Percentiles rank a stretch among this genome's conserved stretches.
phyloP scores from a whole-genome alignment of 2,888 invertebrate species.

The Eupithecia subumbrata region DNA sequence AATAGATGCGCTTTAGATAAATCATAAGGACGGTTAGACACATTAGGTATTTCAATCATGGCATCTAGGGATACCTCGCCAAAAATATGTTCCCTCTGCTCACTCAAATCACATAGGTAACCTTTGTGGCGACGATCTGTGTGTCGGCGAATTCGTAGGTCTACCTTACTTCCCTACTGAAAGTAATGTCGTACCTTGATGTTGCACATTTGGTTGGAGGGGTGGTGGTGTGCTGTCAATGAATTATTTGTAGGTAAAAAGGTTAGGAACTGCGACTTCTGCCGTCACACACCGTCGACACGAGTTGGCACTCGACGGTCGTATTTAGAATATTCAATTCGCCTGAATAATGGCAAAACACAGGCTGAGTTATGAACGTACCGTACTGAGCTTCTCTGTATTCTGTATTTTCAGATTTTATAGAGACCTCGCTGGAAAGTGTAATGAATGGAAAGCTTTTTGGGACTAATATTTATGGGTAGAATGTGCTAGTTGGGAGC shows the following conservation, averaged over 20 bases:
- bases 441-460: constrained; percentile 30
- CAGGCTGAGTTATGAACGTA: constrained; percentile 54
- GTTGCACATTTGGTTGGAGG: not conserved
- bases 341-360: constrained; percentile 59
- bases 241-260: not conserved
- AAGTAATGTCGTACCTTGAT: not conserved
- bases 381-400: constrained; percentile 19
- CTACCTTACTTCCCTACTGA: no score
- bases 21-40: no score
- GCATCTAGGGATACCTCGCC: no score
- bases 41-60: no score
- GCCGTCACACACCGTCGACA: constrained; percentile 7
- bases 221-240: not conserved
- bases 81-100: not conserved
- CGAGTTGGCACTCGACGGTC: constrained; percentile 34
- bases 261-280: not conserved
- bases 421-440: constrained; percentile 20
- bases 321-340: constrained; percentile 62
- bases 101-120: not conserved
- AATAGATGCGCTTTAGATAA: no score
- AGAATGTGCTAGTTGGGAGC: constrained; percentile 13
- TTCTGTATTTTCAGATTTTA: constrained; percentile 25
- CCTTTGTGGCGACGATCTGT: no score
- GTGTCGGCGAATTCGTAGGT: not conserved
- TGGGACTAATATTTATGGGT: constrained; percentile 21